Evolutionary conservation across 2,797 vertebrate genomes (phyloP).

Genomic region (Lagorchestes hirsutus): DNA sequence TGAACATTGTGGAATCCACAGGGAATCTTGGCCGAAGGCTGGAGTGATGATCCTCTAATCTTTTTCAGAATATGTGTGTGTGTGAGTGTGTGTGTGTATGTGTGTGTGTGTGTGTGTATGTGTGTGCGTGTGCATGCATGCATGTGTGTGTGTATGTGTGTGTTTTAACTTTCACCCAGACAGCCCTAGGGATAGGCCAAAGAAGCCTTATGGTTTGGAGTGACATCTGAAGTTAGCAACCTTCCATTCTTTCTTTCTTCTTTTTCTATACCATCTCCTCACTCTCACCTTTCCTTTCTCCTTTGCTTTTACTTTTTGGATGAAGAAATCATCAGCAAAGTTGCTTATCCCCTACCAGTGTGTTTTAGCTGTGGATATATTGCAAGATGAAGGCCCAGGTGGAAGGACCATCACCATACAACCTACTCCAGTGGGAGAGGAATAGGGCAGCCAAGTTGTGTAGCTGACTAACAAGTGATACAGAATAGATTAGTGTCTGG

Average conservation of each 20-base stretch:
- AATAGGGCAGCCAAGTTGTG: background rate
- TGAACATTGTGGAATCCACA: background rate
- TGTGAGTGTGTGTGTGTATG: no score
- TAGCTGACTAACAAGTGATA: no score
- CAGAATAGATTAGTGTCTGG: background rate
- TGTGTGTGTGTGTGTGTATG: conserved; percentile 41
- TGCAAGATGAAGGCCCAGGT: background rate
- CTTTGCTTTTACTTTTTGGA: background rate
- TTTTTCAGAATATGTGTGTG: conserved; percentile 22
- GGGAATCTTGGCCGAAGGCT: conserved; percentile 20
- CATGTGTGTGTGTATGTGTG: background rate
- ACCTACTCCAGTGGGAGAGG: background rate
- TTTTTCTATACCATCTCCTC: background rate
- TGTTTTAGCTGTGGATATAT: background rate
- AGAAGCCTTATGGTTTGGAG: background rate
- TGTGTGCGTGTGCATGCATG: no score
- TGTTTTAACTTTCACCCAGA: conserved; percentile 40
- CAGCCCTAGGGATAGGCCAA: background rate
- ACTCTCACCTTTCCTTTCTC: background rate
- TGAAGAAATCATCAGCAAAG: background rate
- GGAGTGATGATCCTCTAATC: conserved; percentile 45
- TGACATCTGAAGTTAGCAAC: conserved; percentile 13
- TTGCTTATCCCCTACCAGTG: background rate
- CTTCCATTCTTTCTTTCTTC: background rate
- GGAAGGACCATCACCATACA: background rate